phyloP scores from a whole-genome alignment of 2,888 invertebrate genomes.

The Ennomos quercinarius region DNA sequence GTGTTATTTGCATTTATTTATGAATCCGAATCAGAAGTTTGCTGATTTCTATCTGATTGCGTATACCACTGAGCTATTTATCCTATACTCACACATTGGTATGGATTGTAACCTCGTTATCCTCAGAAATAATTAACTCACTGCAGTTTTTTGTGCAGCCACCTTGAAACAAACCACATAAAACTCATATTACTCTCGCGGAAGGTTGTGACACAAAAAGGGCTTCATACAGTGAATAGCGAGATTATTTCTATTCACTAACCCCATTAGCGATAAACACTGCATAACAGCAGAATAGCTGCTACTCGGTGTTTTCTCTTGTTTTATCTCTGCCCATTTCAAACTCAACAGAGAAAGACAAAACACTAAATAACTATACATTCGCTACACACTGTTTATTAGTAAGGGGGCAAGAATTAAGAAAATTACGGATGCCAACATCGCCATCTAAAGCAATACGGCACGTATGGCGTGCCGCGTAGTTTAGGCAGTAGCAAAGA shows the following conservation, averaged over 20 bases:
- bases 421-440: conserved; percentile 60
- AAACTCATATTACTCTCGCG: conserved; percentile 12
- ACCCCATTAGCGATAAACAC: too few relatives aligned
- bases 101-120: conserved; percentile 5
- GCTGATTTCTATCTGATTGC: too few relatives aligned
- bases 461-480: background rate
- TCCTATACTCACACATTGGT: background rate
- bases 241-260: conserved; percentile 34
- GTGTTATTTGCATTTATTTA: too few relatives aligned
- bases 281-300: too few relatives aligned
- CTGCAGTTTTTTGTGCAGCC: conserved; percentile 37
- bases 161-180: conserved; percentile 12
- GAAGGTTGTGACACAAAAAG: conserved; percentile 1
- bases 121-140: conserved; percentile 12
- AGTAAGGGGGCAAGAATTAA: too few relatives aligned
- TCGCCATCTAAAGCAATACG: conserved; percentile 46
- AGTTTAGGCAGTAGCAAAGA: too few relatives aligned
- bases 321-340: too few relatives aligned
- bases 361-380: too few relatives aligned
- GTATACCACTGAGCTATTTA: background rate
- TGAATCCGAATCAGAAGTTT: too few relatives aligned
- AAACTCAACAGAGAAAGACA: too few relatives aligned
- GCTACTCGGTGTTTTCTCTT: too few relatives aligned
- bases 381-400: too few relatives aligned
- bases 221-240: conserved; percentile 3